Conservation (phyloP, 2,888 invertebrate species). For the Macaria notata region DNA sequence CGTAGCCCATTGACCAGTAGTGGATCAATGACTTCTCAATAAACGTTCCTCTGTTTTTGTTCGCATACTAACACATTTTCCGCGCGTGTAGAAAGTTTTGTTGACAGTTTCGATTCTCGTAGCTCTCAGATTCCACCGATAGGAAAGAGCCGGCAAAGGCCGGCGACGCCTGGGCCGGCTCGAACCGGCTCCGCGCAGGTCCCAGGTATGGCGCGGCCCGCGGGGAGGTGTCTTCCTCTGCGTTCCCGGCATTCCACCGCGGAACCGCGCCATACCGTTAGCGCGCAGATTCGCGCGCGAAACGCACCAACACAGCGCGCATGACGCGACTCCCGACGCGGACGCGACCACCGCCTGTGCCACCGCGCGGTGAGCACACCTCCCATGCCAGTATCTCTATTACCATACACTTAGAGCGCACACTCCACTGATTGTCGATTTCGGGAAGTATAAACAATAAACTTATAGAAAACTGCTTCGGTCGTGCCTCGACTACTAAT, state of each 20-base stretch:
- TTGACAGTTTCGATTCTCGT: too few species aligned
- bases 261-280: conserved; percentile 74
- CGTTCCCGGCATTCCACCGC: conserved; percentile 59
- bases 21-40: too few species aligned
- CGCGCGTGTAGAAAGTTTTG: too few species aligned
- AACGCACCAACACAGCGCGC: conserved; percentile 78
- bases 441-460: conserved; percentile 42
- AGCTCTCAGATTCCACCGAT: conserved; percentile 3
- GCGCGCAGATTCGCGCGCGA: conserved; percentile 74
- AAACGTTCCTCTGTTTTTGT: too few species aligned
- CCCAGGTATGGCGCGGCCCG: conserved; percentile 19
- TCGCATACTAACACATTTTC: too few species aligned
- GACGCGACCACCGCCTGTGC: conserved; percentile 48
- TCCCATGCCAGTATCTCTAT: conserved; percentile 37
- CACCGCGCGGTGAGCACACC: conserved; percentile 24
- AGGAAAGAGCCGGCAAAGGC: not conserved
- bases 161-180: not conserved
- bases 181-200: conserved; percentile 17
- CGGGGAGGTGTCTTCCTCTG: conserved; percentile 26
- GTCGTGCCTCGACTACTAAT: conserved; percentile 66
- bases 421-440: conserved; percentile 43
- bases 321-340: conserved; percentile 69
- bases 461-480: conserved; percentile 65
- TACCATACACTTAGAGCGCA: conserved; percentile 47
- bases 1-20: too few species aligned